phyloP scores from a whole-genome alignment of 1,140 invertebrate species.

The Littorina saxatilis region DNA sequence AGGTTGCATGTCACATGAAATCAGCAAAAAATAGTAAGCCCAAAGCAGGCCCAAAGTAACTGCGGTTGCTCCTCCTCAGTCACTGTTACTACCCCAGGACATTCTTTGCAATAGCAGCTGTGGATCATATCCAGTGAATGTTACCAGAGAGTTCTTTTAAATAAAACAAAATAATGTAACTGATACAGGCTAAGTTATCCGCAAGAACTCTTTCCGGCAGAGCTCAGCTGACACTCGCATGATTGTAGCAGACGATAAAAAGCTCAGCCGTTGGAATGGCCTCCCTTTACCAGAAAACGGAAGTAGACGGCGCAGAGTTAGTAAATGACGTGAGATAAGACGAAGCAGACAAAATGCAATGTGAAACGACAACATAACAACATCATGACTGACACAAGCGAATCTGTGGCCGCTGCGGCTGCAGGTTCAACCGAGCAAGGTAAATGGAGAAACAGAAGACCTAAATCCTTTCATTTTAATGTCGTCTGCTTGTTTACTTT shows the following conservation, averaged over 20 bases:
- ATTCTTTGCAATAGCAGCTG: no score
- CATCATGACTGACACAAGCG: constrained; percentile 24
- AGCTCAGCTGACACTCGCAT: no score
- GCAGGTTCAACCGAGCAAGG: neutral
- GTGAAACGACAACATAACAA: constrained; percentile 37
- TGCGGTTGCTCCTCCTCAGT: neutral
- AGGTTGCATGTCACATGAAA: no score
- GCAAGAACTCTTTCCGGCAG: neutral
- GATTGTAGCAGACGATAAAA: constrained; percentile 22
- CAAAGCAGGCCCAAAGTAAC: neutral
- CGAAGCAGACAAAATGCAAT: constrained; percentile 31
- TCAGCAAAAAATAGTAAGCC: no score
- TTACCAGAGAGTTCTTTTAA: no score
- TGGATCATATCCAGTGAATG: no score
- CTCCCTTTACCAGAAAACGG: constrained; percentile 19
- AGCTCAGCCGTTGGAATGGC: neutral
- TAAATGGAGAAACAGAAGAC: neutral
- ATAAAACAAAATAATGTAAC: no score
- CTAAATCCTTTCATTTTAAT: neutral
- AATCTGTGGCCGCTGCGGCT: constrained; percentile 16
- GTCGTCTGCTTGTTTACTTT: constrained; percentile 30
- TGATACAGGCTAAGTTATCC: neutral
- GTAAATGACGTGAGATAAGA: constrained; percentile 37
- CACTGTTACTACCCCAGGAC: no score
- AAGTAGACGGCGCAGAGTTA: constrained; percentile 30